Conservation (phyloP, 2,888 invertebrate genomes). For the Camponotus fellah region DNA sequence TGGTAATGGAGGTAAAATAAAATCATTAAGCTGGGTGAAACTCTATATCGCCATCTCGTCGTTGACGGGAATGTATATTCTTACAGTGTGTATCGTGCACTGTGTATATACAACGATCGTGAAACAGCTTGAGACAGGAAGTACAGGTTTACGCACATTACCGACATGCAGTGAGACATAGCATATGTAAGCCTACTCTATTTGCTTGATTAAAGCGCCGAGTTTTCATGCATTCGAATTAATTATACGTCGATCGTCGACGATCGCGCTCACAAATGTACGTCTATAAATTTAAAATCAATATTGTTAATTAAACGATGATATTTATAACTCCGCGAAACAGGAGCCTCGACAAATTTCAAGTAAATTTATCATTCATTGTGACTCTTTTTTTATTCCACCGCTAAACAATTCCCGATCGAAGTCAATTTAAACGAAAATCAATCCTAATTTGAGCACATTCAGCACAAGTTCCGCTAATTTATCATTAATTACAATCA, state of each 20-base stretch:
- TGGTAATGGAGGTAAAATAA: not conserved
- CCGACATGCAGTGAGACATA: slow-evolving; percentile 43
- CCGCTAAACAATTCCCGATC: not conserved
- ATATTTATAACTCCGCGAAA: not conserved
- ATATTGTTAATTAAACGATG: not conserved
- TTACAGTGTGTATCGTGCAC: slow-evolving; percentile 43
- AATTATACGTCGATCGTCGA: not conserved
- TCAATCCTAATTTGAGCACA: not conserved
- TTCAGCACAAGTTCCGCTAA: not conserved
- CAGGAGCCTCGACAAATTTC: not conserved
- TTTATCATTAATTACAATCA: not conserved
- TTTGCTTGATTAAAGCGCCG: slow-evolving; percentile 41
- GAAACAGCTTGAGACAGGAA: slow-evolving; percentile 38
- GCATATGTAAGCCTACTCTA: slow-evolving; percentile 41
- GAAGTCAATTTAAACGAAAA: slow-evolving; percentile 3
- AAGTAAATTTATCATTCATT: not conserved
- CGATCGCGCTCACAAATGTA: not conserved
- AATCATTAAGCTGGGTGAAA: not conserved
- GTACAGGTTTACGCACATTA: slow-evolving; percentile 41
- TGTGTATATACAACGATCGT: slow-evolving; percentile 38
- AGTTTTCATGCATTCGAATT: slow-evolving; percentile 37
- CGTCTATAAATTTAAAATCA: not conserved
- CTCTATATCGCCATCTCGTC: not conserved
- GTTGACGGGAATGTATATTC: not conserved
- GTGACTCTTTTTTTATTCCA: not conserved